phyloP scores from a whole-genome alignment of 2,113 vertebrate species.

The Bungarus multicinctus region DNA sequence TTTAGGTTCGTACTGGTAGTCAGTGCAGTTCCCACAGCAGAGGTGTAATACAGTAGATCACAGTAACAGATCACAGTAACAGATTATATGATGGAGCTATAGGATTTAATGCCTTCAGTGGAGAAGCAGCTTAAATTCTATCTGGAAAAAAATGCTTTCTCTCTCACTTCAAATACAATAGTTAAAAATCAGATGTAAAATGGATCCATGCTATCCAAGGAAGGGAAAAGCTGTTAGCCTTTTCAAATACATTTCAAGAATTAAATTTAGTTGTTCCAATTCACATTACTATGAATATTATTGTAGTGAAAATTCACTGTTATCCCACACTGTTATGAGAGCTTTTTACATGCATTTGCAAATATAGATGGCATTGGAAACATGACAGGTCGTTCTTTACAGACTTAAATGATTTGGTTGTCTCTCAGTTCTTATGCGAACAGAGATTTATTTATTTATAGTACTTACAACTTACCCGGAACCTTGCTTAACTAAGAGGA shows the following conservation, averaged over 20 bases:
- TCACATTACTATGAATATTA: background rate
- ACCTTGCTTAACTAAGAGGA: background rate
- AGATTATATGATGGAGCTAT: background rate
- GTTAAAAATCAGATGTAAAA: background rate
- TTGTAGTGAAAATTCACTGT: background rate
- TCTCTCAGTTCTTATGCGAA: background rate
- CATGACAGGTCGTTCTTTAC: background rate
- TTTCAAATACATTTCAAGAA: background rate
- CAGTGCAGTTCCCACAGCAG: background rate
- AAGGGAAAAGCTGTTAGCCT: background rate
- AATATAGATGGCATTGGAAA: background rate
- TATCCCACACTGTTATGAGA: background rate
- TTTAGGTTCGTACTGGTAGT: background rate
- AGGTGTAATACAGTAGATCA: background rate
- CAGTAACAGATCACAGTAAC: background rate
- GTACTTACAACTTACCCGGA: background rate
- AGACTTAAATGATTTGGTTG: background rate
- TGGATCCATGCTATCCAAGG: background rate
- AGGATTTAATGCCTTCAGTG: background rate
- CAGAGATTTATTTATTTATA: background rate
- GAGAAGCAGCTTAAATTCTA: background rate
- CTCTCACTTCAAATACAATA: background rate
- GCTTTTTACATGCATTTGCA: background rate
- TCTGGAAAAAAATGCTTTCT: background rate
- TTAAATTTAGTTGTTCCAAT: background rate